These are phyloP conservation scores for Chelonus insularis DNA, from an alignment of 1,140 invertebrate species.

Conservation along the genomic window DNA sequence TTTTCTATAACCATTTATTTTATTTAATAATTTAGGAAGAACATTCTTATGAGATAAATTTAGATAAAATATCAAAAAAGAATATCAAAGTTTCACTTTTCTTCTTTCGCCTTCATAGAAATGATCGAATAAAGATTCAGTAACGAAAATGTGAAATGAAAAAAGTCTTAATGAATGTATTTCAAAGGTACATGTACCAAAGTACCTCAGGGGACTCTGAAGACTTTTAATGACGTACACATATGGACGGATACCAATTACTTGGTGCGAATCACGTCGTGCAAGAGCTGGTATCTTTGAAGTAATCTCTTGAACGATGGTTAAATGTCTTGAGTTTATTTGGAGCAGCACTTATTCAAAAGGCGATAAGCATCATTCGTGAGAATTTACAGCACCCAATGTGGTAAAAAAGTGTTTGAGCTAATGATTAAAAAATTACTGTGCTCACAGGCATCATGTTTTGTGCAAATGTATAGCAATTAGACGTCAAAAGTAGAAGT, in stretches of 20 bases:
- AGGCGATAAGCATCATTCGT: background rate
- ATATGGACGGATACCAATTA: slow-evolving; percentile 17
- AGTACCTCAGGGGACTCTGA: background rate
- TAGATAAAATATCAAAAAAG: too few relatives aligned
- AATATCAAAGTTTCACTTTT: background rate
- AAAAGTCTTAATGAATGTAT: slow-evolving; percentile 9
- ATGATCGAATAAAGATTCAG: too few relatives aligned
- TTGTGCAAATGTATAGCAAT: background rate
- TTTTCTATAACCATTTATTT: too few relatives aligned
- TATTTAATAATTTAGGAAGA: too few relatives aligned
- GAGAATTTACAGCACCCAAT: background rate
- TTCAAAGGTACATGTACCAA: background rate
- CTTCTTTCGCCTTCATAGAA: background rate
- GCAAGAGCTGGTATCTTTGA: background rate
- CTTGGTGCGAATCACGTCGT: background rate
- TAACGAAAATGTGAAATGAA: too few relatives aligned
- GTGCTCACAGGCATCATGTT: background rate
- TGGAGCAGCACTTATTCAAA: background rate
- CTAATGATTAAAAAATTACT: background rate
- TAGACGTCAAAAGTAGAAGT: too few relatives aligned
- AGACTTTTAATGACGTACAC: slow-evolving; percentile 12
- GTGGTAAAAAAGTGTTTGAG: background rate
- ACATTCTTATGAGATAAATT: too few relatives aligned
- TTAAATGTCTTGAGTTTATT: slow-evolving; percentile 2
- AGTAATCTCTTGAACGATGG: background rate